Evolutionary conservation across 1,140 invertebrate genomes (phyloP), one percentile per base, ranked within the genome.

Genomic region (Tetragnatha versicolor): DNA sequence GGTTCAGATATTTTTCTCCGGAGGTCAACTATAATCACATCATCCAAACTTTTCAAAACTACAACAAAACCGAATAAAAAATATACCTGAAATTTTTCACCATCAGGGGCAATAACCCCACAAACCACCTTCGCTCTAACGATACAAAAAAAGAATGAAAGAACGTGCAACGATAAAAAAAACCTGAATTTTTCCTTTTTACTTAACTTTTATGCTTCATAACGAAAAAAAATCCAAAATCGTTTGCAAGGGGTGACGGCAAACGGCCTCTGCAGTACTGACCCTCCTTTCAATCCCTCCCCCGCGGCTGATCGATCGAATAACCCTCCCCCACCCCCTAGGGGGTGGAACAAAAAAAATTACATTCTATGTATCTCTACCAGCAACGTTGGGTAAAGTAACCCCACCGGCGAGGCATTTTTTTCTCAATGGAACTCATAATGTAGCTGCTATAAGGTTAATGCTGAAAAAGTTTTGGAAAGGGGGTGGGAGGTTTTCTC

Each of bases 201-300:
- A 70, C 63, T 75, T 75, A 33, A 75, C 42, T 75, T 75, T 39
- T 27, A 73, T 20, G 47, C 49, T 75, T 75, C 51, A 10, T n/a
- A 29, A 14, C 1, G n/a, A 58, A 75, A 73, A 72, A 75, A 75
- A 55, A 49, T 51, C 45, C 39, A 9, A 63, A 63, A 49, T 12
- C 33, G 69, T 60, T 75, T 75, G 22, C 42, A 75, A 63, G 72
- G 72, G 72, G 72, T 75, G 72, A 75, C 72, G 63, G 58, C 61
- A 75, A 75, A 75, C 72, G 72, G 45, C 55, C 58, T 58, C 42
- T 20, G 35, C 22, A 73, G 10, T 6, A 25, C 49, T 51, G 35
- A 70, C 55, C 37, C 35, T 58, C 47, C 37, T 63, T 49, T 73
- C 45, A 22, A 22, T n/a, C 55, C 72, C 72, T 75, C 72, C 72